Conservation (phyloP, 1,140 invertebrate genomes). For the Scylla paramamosain region DNA sequence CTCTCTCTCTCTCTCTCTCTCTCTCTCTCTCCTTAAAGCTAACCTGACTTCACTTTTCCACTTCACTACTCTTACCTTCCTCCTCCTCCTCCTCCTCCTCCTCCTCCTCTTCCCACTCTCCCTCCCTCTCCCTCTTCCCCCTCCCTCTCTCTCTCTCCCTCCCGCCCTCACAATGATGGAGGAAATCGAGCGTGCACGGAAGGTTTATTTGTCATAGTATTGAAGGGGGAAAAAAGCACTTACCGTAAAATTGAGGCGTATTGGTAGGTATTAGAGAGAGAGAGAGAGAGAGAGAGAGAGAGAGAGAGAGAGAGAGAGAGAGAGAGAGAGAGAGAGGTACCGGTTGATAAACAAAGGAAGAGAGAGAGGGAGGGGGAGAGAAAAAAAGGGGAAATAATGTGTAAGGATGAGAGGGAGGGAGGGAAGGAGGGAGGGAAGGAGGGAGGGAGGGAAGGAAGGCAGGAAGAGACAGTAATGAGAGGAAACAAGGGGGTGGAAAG, state of each 20-base stretch:
- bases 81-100: neutral
- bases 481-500: neutral
- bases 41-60: neutral
- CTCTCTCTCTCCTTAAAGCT: neutral
- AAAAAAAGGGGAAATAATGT: neutral
- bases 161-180: neutral
- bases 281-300: conserved; percentile 20
- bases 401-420: neutral
- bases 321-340: neutral
- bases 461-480: neutral
- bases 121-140: neutral
- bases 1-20: neutral
- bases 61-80: conserved; percentile 9
- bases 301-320: neutral
- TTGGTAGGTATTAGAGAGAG: neutral
- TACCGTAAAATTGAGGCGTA: too few species aligned
- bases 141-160: neutral
- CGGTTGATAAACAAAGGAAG: neutral
- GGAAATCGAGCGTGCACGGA: neutral
- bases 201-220: neutral
- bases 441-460: conserved; percentile 29
- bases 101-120: conserved; percentile 24
- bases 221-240: neutral
- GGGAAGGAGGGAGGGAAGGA: neutral
- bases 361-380: neutral